These are phyloP conservation scores for Macrosiphum euphorbiae DNA, from an alignment of 2,888 invertebrate species.

Conservation along the genomic window DNA sequence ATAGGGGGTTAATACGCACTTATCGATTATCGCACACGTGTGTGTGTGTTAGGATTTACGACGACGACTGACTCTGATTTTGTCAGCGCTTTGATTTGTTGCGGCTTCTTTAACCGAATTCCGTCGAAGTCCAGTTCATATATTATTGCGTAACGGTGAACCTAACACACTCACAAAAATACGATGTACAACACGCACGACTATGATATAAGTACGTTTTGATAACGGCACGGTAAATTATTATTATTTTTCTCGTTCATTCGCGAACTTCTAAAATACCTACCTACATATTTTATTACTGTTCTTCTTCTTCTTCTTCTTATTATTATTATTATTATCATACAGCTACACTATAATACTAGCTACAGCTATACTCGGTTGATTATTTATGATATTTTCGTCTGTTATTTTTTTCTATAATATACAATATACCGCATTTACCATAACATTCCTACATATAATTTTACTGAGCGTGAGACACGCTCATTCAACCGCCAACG, in stretches of 20 bases:
- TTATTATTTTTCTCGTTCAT: background rate
- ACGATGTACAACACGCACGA: background rate
- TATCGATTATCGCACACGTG: background rate
- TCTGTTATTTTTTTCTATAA: background rate
- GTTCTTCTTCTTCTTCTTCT: background rate
- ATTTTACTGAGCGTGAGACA: background rate
- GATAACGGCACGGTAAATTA: background rate
- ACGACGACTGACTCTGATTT: conserved; percentile 12
- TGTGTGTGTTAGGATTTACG: background rate
- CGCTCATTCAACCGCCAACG: background rate
- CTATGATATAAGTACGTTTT: background rate
- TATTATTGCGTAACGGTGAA: background rate
- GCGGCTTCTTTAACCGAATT: conserved; percentile 43
- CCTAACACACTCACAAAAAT: background rate
- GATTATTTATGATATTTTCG: background rate
- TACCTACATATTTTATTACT: background rate
- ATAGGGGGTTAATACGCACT: background rate
- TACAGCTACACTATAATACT: background rate
- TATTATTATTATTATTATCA: background rate
- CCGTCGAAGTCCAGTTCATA: background rate
- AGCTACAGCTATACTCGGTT: background rate
- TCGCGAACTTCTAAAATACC: background rate
- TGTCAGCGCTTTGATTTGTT: background rate
- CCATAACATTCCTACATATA: background rate
- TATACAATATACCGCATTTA: too few relatives aligned